These are phyloP conservation scores for Acleris holmiana DNA, from an alignment of 2,888 invertebrate genomes.

Conservation along the genomic window DNA sequence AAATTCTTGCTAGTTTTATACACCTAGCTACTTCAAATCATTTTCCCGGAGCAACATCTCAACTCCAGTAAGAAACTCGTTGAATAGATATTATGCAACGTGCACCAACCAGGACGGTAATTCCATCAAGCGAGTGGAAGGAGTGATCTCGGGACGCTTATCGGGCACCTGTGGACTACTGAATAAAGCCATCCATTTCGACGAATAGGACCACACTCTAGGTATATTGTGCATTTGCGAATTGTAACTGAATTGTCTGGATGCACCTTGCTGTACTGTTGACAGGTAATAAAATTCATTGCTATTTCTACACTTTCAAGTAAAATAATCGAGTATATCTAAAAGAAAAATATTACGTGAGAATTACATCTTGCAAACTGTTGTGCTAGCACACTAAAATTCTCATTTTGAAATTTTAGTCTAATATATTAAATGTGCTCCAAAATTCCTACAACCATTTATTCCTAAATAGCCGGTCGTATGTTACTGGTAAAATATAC, in stretches of 20 bases:
- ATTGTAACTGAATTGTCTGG: conserved; percentile 31
- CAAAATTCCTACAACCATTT: conserved; percentile 27
- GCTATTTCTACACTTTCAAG: no score
- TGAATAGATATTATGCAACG: conserved; percentile 59
- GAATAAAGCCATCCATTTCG: conserved; percentile 71
- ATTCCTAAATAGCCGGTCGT: conserved; percentile 35
- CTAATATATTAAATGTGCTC: conserved; percentile 13
- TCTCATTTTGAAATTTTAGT: conserved; percentile 9
- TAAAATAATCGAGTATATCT: neutral
- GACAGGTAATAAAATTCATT: neutral
- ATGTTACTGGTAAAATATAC: conserved; percentile 38
- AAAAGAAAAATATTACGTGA: neutral
- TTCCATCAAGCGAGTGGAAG: conserved; percentile 64
- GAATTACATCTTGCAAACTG: conserved; percentile 2
- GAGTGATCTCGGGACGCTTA: conserved; percentile 63
- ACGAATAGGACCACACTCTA: conserved; percentile 50
- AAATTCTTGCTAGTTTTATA: neutral
- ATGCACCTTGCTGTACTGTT: conserved; percentile 1
- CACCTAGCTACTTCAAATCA: neutral
- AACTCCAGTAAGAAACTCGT: conserved; percentile 24
- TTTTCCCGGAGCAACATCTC: conserved; percentile 2
- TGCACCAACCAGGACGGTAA: conserved; percentile 61
- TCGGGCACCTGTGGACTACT: conserved; percentile 74
- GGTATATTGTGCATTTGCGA: conserved; percentile 28
- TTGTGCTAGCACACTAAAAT: no score